These are phyloP conservation scores for Ageneiosus marmoratus DNA, from an alignment of 2,113 vertebrate species.

Conservation along the genomic window DNA sequence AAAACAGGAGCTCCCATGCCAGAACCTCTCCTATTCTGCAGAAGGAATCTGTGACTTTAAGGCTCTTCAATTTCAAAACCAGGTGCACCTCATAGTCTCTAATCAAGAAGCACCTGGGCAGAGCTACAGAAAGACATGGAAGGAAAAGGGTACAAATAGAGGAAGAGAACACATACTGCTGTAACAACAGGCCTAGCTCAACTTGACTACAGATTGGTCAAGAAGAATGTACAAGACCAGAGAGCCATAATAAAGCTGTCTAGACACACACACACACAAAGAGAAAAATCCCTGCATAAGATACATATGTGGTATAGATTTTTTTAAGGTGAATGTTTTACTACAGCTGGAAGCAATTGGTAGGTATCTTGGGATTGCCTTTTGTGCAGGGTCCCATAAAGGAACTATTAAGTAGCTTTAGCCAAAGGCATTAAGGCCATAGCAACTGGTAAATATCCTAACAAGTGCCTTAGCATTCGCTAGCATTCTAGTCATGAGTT, in stretches of 20 bases:
- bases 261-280: no score
- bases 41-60: no score
- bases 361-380: background rate
- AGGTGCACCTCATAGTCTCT: no score
- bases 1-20: no score
- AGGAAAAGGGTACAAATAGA: no score
- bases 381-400: background rate
- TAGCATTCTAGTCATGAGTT: background rate
- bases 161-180: no score
- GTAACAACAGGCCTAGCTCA: background rate
- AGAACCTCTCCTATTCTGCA: no score
- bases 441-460: background rate
- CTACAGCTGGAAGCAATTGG: background rate
- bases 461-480: background rate
- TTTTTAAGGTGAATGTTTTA: background rate
- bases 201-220: background rate
- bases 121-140: no score
- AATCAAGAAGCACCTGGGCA: no score
- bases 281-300: background rate
- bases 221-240: background rate
- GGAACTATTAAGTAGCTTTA: background rate
- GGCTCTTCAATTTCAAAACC: no score
- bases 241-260: background rate
- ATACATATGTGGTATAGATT: background rate
- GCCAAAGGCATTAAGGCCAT: background rate